Evolutionary conservation across 1,140 invertebrate species (phyloP).

Genomic region (Drosophila pandora): DNA sequence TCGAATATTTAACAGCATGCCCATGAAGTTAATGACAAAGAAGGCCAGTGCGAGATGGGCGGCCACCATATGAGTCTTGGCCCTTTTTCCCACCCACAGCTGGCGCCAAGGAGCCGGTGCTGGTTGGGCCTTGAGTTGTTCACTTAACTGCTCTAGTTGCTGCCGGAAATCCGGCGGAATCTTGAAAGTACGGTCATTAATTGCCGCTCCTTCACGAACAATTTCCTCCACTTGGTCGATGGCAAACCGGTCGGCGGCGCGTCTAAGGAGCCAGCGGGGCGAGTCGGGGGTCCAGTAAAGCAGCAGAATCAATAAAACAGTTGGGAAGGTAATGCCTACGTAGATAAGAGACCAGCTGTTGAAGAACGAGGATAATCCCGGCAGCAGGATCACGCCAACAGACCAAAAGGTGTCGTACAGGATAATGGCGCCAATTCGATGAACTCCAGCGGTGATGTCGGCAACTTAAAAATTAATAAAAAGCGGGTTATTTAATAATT

Average conservation of each 20-base stretch:
- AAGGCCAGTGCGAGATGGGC: constrained; percentile 78
- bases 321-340: constrained; percentile 83
- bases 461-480: constrained; percentile 47
- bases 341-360: constrained; percentile 83
- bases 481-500: neutral
- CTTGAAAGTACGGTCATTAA: constrained; percentile 79
- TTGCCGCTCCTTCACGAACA: constrained; percentile 71
- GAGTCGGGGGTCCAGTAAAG: constrained; percentile 84
- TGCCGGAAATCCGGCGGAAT: constrained; percentile 76
- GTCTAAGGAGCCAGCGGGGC: constrained; percentile 82
- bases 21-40: constrained; percentile 84
- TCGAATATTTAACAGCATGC: constrained; percentile 83
- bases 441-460: constrained; percentile 81
- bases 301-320: constrained; percentile 77
- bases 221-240: constrained; percentile 72
- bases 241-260: constrained; percentile 60
- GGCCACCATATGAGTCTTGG: constrained; percentile 74
- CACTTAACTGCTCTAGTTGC: constrained; percentile 69
- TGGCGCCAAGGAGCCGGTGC: constrained; percentile 66
- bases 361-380: constrained; percentile 79
- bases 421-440: constrained; percentile 81
- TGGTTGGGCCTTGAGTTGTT: constrained; percentile 58
- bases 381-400: constrained; percentile 83
- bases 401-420: constrained; percentile 84
- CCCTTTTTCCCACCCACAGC: constrained; percentile 73